Percentiles rank a stretch among this genome's conserved stretches.
These are phyloP conservation scores for Arenaria interpres DNA, from an alignment of 2,113 vertebrate species.

Conservation along the genomic window DNA sequence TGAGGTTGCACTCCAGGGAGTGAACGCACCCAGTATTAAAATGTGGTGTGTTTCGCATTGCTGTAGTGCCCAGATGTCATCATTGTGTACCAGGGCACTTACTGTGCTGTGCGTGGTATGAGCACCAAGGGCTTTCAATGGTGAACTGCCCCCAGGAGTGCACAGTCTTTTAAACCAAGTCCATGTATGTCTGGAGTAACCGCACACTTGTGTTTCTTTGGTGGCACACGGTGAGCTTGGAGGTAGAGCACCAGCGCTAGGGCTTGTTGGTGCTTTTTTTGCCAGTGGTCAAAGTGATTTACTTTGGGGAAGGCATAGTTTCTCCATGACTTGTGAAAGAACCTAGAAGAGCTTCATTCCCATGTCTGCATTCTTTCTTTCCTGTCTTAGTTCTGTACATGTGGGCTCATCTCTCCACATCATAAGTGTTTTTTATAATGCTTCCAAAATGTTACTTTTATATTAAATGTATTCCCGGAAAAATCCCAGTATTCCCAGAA, in stretches of 20 bases:
- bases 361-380: not conserved
- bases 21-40: not conserved
- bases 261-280: not conserved
- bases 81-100: not conserved
- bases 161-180: no score
- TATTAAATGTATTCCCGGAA: not conserved
- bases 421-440: not conserved
- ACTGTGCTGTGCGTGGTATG: fast-evolving
- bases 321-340: not conserved
- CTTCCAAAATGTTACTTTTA: not conserved
- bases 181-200: fast-evolving
- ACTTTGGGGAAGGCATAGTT: not conserved
- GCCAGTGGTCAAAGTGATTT: not conserved
- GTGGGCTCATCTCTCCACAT: not conserved
- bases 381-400: not conserved
- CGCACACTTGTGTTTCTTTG: not conserved
- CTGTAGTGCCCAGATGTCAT: not conserved
- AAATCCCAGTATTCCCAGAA: not conserved
- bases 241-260: not conserved
- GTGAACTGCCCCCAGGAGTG: not conserved
- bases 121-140: not conserved
- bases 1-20: not conserved
- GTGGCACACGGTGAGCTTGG: not conserved
- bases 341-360: not conserved
- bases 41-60: not conserved